Percentiles rank a stretch among this genome's conserved stretches.
Conservation (phyloP, 2,797 vertebrate species). For the Clarias platycephalus region DNA sequence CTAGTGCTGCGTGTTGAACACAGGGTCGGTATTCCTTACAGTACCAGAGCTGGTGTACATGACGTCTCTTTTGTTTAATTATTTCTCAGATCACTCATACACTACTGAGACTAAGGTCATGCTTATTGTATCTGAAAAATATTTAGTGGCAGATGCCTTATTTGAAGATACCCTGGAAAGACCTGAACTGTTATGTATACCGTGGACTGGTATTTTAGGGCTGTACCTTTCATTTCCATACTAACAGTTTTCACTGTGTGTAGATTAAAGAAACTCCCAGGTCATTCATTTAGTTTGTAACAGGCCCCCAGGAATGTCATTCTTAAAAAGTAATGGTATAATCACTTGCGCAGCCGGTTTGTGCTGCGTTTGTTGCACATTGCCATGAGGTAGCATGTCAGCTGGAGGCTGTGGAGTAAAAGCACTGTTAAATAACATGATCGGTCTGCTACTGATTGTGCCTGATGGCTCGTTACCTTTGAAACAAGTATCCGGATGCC, state of each 20-base stretch:
- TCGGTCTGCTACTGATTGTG: slow-evolving; percentile 37
- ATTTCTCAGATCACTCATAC: slow-evolving; percentile 1
- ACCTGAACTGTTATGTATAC: slow-evolving; percentile 13
- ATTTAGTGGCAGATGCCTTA: slow-evolving; percentile 25
- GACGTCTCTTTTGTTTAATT: slow-evolving; percentile 35
- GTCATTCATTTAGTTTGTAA: slow-evolving; percentile 18
- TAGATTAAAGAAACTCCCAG: neutral
- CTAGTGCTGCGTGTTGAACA: slow-evolving; percentile 39
- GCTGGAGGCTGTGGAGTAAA: neutral
- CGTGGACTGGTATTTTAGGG: slow-evolving; percentile 30
- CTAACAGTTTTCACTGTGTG: slow-evolving; percentile 21
- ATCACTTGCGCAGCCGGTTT: slow-evolving; percentile 8
- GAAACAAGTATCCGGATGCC: slow-evolving; percentile 45
- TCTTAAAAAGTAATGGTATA: slow-evolving; percentile 2
- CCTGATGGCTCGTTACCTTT: slow-evolving; percentile 29
- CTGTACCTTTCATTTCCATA: slow-evolving; percentile 40
- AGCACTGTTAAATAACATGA: slow-evolving; percentile 52
- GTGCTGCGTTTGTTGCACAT: slow-evolving; percentile 19
- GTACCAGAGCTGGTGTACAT: slow-evolving; percentile 13
- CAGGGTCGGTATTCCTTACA: slow-evolving; percentile 11
- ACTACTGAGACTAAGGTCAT: neutral
- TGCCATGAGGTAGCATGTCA: slow-evolving; percentile 48
- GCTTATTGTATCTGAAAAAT: neutral
- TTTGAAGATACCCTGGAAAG: slow-evolving; percentile 15
- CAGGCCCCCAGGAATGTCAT: slow-evolving; percentile 19